These are phyloP conservation scores for Pangasius djambal DNA, from an alignment of 2,797 vertebrate genomes.

Conservation along the genomic window DNA sequence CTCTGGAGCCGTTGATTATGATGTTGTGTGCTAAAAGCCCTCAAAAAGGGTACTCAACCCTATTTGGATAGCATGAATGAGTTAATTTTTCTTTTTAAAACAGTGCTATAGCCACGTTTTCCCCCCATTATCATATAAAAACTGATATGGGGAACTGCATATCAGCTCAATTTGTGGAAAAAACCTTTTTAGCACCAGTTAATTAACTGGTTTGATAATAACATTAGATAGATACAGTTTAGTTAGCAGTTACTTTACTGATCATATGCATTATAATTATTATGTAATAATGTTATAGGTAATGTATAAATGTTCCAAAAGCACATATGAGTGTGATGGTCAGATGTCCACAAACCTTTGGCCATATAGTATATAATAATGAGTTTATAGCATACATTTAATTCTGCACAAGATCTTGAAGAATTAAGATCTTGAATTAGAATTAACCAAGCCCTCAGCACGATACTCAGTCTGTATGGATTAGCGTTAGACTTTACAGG, in stretches of 20 bases:
- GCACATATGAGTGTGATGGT: neutral
- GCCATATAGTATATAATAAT: neutral
- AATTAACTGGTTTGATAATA: neutral
- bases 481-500: neutral
- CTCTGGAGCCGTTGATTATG: neutral
- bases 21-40: neutral
- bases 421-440: too few relatives aligned
- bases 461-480: neutral
- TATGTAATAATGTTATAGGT: too few relatives aligned
- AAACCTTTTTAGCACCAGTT: neutral
- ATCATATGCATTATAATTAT: too few relatives aligned
- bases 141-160: neutral
- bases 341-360: neutral
- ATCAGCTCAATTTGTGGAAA: neutral
- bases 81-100: neutral
- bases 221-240: too few relatives aligned
- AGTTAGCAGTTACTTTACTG: too few relatives aligned
- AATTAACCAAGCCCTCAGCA: neutral
- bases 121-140: neutral
- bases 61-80: slow-evolving; percentile 1
- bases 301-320: neutral
- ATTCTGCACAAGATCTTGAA: neutral
- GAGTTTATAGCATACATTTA: neutral
- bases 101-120: neutral
- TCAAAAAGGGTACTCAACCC: neutral